A percentile compares a stretch with the other conserved stretches of the same genome.
phyloP scores from a whole-genome alignment of 2,797 vertebrate genomes.

The Hydrophis major region DNA sequence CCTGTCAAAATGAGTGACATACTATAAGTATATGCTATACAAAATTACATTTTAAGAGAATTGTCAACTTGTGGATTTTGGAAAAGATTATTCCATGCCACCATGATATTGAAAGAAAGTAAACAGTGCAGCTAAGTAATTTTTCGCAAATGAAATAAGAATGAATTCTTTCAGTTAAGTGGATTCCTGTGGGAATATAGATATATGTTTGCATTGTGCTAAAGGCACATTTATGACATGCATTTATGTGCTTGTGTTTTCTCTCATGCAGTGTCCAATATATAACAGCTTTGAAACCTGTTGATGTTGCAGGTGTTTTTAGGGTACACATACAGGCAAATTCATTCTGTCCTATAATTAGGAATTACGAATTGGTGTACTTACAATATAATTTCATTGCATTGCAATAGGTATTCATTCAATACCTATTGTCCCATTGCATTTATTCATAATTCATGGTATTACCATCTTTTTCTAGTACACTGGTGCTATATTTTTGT shows the following conservation, averaged over 20 bases:
- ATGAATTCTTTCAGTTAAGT: neutral
- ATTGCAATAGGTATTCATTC: too few relatives aligned
- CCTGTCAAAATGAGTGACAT: neutral
- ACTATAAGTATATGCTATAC: neutral
- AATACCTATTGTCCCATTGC: neutral
- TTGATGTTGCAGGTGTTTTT: neutral
- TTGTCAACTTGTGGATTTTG: neutral
- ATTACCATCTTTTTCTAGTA: neutral
- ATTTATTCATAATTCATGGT: neutral
- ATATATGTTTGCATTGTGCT: neutral
- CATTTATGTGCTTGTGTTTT: neutral
- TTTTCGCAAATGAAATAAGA: neutral
- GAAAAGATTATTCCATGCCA: neutral
- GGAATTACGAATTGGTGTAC: neutral
- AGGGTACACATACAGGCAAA: neutral
- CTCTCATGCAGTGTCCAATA: neutral
- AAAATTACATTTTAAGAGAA: neutral
- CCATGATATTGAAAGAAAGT: neutral
- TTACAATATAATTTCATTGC: neutral
- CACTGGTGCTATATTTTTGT: fast-evolving
- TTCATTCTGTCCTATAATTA: neutral
- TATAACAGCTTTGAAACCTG: neutral
- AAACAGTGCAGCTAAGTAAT: neutral
- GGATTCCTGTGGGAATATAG: neutral
- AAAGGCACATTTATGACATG: neutral